Evolutionary conservation across 2,797 vertebrate species (phyloP), one percentile per base, ranked within the genome.

Genomic region (Fistularia tabacaria): DNA sequence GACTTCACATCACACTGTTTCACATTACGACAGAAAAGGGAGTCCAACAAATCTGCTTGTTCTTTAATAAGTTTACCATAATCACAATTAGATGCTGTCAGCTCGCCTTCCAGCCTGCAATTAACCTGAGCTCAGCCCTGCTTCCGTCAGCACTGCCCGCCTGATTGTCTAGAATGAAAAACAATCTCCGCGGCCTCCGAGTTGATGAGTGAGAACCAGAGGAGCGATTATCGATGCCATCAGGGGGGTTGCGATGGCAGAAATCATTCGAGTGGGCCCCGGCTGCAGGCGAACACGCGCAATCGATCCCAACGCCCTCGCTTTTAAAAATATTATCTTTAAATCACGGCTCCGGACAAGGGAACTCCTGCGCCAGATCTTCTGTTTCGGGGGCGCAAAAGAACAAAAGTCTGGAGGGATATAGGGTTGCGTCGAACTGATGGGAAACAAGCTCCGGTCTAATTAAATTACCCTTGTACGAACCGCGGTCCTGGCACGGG

Each of bases 251-350:
- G 70, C 59, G 71, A 74, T 79, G 63, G 72, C 69, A 81, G 44
- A 83, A 83, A 80, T 87, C 76, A 69, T 84, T 80, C 38, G 36
- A 77, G 76, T 72, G 79, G 71, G 77, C 63, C 46, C 54, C 4
- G 74, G 72, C 76, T 11, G 11, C 49, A 70, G 79, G 62, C 57
- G 36, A 12, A 64, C 61, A 54, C 65, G 55, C 1, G 37, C 69
- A 25, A 84, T 86, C 36, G 71, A 83, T 74, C 69, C 25, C 8
- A 36, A 55, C 50, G 41, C 10, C 54, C 64, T 46, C 61, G 56
- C 52, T 57, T 65, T 54, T 53, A 55, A 52, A 68, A 71, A 74
- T 56, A 69, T 67, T 10, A 64, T 56, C 54, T 69, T 61, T 66
- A 50, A 64, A 71, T 66, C 14, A 47, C 60, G 43, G 10, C 12